Base-by-base conservation (phyloP, 1,140 invertebrate species). In the Apis laboriosa region DNA sequence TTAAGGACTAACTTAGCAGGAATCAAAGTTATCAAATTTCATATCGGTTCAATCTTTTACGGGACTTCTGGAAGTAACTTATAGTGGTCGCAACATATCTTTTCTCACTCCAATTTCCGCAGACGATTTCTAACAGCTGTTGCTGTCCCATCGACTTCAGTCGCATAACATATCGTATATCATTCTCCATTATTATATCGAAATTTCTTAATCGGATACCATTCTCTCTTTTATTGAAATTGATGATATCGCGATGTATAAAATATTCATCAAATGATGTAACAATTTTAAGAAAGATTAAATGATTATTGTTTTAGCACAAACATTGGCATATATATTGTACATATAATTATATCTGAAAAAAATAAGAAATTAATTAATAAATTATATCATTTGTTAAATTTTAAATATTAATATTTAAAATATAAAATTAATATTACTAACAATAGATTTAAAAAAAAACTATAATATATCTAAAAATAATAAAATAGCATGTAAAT, bases 21-120 rank as follows among this genome's bases (percentile, higher is more conserved):
- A 75, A 88, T 74, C 83, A 55, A 61, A 78, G 85, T 88, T 89
- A 89, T 90, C 86, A 84, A 90, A 90, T 90, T 90, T 90, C 83
- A 87, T 85, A 88, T 88, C 67, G 81, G 78, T 63, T 53, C 53
- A 84, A 84, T 79, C 74, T 84, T 73, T 67, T 17, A 58, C 21
- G 55, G 28, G 55, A 74, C 79, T 83, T 80, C n/a, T 56, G 76
- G 68, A 74, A 85, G 73, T 64, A 43, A 67, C 21, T 55, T 21
- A 28, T 28, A 19, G 60, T 75, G 68, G 68, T 60, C 84, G 49
- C 60, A 68, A 9, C 84, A 71, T 51, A 76, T 12, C 70, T 56
- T 49, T 60, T 19, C 71, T 81, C 72, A 71, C 80, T 84, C 77
- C 73, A 75, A 86, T 90, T 77, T 67, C 83, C 79, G 63, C 74